A percentile compares a stretch with the other conserved stretches of the same genome.
phyloP scores from a whole-genome alignment of 2,113 vertebrate species.

The Hiodon tergisus region DNA sequence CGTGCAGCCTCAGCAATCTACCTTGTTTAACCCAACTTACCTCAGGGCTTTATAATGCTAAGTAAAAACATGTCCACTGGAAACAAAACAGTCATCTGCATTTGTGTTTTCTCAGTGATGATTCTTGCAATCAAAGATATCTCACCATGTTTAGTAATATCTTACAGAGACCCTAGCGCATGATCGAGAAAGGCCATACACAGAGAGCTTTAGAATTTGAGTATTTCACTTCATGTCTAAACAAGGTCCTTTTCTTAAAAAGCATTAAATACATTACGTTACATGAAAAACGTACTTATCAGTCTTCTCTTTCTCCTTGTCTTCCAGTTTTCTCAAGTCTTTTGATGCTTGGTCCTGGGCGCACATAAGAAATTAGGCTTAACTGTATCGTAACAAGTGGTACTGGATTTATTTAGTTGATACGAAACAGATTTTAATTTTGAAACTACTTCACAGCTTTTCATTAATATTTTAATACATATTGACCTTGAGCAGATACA shows the following conservation, averaged over 20 bases:
- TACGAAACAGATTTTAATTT: neutral
- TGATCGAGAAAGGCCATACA: neutral
- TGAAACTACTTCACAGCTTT: no score
- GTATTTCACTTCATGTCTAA: neutral
- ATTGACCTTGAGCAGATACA: no score
- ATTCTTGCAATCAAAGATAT: neutral
- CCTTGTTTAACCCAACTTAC: no score
- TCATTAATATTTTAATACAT: no score
- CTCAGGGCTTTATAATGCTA: no score
- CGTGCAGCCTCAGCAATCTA: no score
- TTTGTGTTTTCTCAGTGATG: neutral
- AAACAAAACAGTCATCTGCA: no score
- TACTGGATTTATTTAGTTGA: neutral
- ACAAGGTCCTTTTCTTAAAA: conserved; percentile 1
- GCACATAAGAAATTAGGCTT: neutral
- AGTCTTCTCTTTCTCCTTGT: conserved; percentile 90
- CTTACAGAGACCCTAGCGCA: neutral
- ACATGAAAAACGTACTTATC: conserved; percentile 78
- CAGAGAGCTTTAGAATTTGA: neutral
- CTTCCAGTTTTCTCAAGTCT: conserved; percentile 95
- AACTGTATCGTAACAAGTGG: neutral
- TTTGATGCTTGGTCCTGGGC: conserved; percentile 87
- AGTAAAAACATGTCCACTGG: no score
- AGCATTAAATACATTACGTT: neutral
- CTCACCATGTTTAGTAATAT: neutral